Conservation (phyloP, 2,797 vertebrate genomes). For the Oreortyx pictus region DNA sequence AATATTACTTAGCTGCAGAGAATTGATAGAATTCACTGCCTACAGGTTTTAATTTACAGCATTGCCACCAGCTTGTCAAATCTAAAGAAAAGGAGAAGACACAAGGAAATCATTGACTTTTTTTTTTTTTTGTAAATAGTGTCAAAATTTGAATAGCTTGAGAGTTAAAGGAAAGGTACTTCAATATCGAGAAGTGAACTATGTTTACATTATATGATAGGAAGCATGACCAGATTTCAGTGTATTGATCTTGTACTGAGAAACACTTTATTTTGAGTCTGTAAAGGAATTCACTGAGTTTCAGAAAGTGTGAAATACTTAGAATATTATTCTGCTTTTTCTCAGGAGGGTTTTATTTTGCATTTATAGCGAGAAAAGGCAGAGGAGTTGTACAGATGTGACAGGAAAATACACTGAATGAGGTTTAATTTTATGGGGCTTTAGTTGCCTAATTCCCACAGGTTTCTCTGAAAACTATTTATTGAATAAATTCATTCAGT, state of each 20-base stretch:
- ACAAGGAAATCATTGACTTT: not conserved
- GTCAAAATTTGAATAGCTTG: not conserved
- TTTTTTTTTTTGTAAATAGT: not conserved
- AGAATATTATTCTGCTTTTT: not conserved
- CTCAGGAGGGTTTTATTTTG: not conserved
- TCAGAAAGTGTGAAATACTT: not conserved
- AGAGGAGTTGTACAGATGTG: not conserved
- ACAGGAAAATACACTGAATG: not conserved
- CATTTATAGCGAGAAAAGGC: not conserved
- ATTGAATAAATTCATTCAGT: not conserved
- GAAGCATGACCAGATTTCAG: not conserved
- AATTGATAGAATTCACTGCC: not conserved
- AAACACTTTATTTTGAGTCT: not conserved
- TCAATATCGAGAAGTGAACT: not conserved
- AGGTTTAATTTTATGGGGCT: not conserved
- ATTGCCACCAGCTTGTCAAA: not conserved
- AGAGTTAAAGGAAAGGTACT: not conserved
- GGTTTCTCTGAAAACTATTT: constrained; percentile 15
- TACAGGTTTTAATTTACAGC: not conserved
- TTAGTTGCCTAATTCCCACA: not conserved
- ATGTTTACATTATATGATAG: not conserved
- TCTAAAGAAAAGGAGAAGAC: not conserved
- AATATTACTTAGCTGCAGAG: not conserved
- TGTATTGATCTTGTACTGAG: not conserved
- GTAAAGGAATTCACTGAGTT: not conserved